phyloP scores from a whole-genome alignment of 2,113 vertebrate species.

The Penelope pileata region DNA sequence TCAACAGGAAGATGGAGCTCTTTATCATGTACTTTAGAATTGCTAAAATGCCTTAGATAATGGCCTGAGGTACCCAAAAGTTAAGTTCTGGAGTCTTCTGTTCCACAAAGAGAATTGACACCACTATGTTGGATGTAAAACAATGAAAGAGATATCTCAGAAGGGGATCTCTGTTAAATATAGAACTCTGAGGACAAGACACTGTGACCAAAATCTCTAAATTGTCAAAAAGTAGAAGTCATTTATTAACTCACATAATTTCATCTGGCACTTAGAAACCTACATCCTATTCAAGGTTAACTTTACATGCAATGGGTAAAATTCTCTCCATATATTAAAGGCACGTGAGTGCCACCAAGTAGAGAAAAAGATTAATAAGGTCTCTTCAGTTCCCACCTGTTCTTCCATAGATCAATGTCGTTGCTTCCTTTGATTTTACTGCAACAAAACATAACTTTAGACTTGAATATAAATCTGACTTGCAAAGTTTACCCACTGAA shows the following conservation, averaged over 20 bases:
- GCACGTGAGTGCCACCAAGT: not conserved
- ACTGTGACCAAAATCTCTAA: not conserved
- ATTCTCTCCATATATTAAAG: not conserved
- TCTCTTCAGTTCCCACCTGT: conserved; percentile 45
- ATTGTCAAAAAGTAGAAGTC: not conserved
- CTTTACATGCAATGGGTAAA: not conserved
- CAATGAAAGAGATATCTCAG: not conserved
- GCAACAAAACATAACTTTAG: conserved; percentile 50
- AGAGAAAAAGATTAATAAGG: conserved; percentile 42
- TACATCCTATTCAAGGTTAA: not conserved
- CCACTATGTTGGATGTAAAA: not conserved
- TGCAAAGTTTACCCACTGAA: conserved; percentile 60
- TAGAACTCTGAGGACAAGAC: not conserved
- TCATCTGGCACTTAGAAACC: not conserved
- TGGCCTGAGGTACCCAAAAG: not conserved
- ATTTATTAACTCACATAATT: not conserved
- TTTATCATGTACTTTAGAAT: not conserved
- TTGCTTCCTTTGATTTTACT: conserved; percentile 49
- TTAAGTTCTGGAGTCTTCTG: not conserved
- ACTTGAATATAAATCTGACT: conserved; percentile 61
- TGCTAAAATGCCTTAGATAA: not conserved
- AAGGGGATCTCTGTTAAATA: not conserved
- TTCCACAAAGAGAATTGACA: not conserved
- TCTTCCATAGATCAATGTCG: conserved; percentile 46
- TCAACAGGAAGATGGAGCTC: not conserved